Evolutionary conservation across 2,797 vertebrate genomes (phyloP).

Genomic region (Gambusia yucatana): DNA sequence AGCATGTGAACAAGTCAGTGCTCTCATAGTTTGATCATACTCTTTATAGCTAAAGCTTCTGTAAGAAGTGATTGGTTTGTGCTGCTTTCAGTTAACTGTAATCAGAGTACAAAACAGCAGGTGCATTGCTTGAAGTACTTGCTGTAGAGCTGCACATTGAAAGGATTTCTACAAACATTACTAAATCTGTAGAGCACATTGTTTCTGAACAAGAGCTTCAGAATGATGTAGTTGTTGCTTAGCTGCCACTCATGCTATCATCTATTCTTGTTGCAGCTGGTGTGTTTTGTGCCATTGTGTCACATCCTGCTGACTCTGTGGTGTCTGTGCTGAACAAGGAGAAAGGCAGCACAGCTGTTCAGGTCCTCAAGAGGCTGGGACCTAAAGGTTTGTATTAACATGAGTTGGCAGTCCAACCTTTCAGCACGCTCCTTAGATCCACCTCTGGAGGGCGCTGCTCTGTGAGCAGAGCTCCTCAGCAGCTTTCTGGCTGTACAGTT

Average conservation of each 20-base stretch:
- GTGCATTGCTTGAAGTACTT: background rate
- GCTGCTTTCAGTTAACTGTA: background rate
- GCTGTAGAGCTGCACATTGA: background rate
- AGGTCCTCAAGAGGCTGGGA: slow-evolving; percentile 91
- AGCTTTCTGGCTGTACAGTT: slow-evolving; percentile 91
- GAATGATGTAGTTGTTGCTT: too few species aligned
- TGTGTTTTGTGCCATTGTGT: slow-evolving; percentile 98
- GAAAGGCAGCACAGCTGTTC: slow-evolving; percentile 90
- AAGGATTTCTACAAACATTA: background rate
- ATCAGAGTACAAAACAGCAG: background rate
- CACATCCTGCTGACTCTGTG: slow-evolving; percentile 97
- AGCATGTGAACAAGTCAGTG: background rate
- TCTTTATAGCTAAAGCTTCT: background rate
- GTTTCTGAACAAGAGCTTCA: too few species aligned
- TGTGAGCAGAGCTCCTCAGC: slow-evolving; percentile 76
- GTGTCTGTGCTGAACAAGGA: slow-evolving; percentile 99
- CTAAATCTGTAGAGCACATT: background rate
- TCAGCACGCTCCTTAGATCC: slow-evolving; percentile 86
- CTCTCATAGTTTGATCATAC: background rate
- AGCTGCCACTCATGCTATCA: background rate
- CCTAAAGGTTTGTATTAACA: slow-evolving; percentile 85
- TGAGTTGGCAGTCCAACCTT: background rate
- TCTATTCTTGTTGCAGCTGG: slow-evolving; percentile 83
- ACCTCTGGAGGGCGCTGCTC: slow-evolving; percentile 89
- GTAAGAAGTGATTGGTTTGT: background rate